Base-by-base conservation (phyloP, 2,797 vertebrate genomes). In the Silurus aristotelis region DNA sequence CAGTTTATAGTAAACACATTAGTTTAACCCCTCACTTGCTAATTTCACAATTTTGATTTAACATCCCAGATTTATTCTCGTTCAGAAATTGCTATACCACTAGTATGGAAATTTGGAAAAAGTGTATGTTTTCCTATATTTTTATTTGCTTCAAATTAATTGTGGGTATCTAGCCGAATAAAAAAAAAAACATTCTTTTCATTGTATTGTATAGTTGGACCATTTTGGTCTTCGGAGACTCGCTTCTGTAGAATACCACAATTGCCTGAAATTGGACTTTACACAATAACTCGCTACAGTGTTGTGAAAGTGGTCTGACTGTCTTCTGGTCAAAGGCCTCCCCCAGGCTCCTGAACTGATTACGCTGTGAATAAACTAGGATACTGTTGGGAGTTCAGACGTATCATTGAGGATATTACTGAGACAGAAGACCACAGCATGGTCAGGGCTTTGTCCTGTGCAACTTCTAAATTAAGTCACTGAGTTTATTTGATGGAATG, bases 401-500 rank as follows among this genome's bases (percentile, higher is more conserved):
- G 92, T 91, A 91, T 93, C 92, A 92, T 90, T 66, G 93, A 94
- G 93, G 93, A 94, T 94, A 91, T 91, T 89, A 90, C 92, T 87
- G 93, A 95, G 94, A 94, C 93, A 92, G 91, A 83, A 81, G 89
- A 95, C 95, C 95, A 88, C 95, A 94, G 92, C 79, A 82, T 91
- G 94, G 94, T 94, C 95, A 94, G 91, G 92, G 90, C 92, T 89
- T 92, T 90, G 93, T 94, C 93, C 92, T 84, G 84, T 92, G 93
- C 90, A 94, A 91, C 14, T 83, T 92, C 94, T 94, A 94, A 91
- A 94, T 93, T 93, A 93, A 95, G 94, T 93, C 91, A 86, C 91
- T 77, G 92, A 93, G 93, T 95, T 94, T 94, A 92, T 94, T 94
- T 93, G 90, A 90, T 91, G 93, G 90, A 94, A 94, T 94, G 94